A percentile compares a stretch with the other conserved stretches of the same genome.
phyloP scores from a whole-genome alignment of 2,797 vertebrate genomes.

The Poeciliopsis gracilis region DNA sequence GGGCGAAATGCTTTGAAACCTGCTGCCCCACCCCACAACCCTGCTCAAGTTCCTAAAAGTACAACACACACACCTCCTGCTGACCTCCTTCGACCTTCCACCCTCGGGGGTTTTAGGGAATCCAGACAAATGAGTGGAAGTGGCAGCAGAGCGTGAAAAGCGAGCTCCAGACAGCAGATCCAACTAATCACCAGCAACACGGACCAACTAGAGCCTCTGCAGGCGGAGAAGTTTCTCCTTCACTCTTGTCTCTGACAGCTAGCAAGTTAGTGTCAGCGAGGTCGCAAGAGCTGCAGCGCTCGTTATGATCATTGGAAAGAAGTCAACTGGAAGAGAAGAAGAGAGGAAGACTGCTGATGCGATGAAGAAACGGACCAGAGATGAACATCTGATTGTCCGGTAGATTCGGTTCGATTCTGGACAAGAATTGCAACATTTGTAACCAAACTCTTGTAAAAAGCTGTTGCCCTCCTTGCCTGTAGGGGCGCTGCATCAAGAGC shows the following conservation, averaged over 20 bases:
- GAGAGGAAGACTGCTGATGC: neutral
- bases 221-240: constrained; percentile 52
- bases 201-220: constrained; percentile 23
- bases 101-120: constrained; percentile 63
- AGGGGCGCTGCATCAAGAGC: too few relatives aligned
- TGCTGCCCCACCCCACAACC: constrained; percentile 61
- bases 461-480: too few relatives aligned
- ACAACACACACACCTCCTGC: constrained; percentile 59
- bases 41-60: constrained; percentile 38
- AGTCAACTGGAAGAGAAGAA: constrained; percentile 53
- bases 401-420: too few relatives aligned
- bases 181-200: constrained; percentile 65
- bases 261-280: constrained; percentile 60
- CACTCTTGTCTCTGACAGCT: constrained; percentile 63
- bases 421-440: too few relatives aligned
- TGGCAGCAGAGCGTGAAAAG: constrained; percentile 64
- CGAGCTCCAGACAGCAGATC: constrained; percentile 51
- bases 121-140: constrained; percentile 72
- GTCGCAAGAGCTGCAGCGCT: constrained; percentile 52
- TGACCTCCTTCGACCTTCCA: constrained; percentile 52
- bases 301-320: constrained; percentile 44
- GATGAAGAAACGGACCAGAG: neutral
- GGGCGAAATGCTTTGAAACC: constrained; percentile 54
- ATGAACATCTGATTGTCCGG: neutral
- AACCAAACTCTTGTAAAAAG: too few relatives aligned